These are phyloP conservation scores for Phanerotoma sp. DNA, from an alignment of 2,888 invertebrate species.

Conservation along the genomic window DNA sequence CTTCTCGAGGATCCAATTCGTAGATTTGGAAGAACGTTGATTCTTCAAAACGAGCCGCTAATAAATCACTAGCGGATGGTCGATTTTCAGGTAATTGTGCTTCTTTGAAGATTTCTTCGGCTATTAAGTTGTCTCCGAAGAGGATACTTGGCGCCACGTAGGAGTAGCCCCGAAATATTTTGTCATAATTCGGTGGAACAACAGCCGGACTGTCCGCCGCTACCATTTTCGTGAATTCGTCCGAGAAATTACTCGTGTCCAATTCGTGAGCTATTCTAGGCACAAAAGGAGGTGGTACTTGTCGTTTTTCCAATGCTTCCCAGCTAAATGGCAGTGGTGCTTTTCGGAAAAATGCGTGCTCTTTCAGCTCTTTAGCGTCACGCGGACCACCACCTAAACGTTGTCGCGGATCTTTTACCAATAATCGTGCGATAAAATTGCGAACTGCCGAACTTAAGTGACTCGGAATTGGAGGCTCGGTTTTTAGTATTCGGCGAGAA, in stretches of 20 bases:
- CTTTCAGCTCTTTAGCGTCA: slow-evolving; percentile 88
- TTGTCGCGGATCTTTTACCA: slow-evolving; percentile 87
- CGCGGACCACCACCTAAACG: slow-evolving; percentile 83
- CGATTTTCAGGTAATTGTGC: slow-evolving; percentile 36
- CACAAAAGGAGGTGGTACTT: slow-evolving; percentile 83
- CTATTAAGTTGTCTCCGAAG: slow-evolving; percentile 77
- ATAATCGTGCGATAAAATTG: slow-evolving; percentile 78
- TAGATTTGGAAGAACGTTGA: slow-evolving; percentile 87
- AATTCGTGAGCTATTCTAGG: slow-evolving; percentile 83
- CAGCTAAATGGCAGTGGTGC: slow-evolving; percentile 61
- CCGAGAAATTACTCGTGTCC: slow-evolving; percentile 95
- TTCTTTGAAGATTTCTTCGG: slow-evolving; percentile 70
- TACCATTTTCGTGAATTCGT: slow-evolving; percentile 92
- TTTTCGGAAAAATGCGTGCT: slow-evolving; percentile 82
- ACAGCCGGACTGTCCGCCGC: slow-evolving; percentile 91
- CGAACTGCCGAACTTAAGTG: slow-evolving; percentile 73
- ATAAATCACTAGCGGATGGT: slow-evolving; percentile 39
- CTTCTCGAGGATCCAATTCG: slow-evolving; percentile 69
- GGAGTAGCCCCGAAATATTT: slow-evolving; percentile 86
- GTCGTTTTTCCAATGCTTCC: slow-evolving; percentile 76
- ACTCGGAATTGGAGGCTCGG: slow-evolving; percentile 86
- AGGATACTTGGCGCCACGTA: slow-evolving; percentile 92
- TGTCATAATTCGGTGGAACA: slow-evolving; percentile 81
- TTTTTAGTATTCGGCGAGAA: slow-evolving; percentile 84
- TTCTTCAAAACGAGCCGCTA: slow-evolving; percentile 58